Evolutionary conservation across 2,888 invertebrate genomes (phyloP).

Genomic region (Litoditis marina): DNA sequence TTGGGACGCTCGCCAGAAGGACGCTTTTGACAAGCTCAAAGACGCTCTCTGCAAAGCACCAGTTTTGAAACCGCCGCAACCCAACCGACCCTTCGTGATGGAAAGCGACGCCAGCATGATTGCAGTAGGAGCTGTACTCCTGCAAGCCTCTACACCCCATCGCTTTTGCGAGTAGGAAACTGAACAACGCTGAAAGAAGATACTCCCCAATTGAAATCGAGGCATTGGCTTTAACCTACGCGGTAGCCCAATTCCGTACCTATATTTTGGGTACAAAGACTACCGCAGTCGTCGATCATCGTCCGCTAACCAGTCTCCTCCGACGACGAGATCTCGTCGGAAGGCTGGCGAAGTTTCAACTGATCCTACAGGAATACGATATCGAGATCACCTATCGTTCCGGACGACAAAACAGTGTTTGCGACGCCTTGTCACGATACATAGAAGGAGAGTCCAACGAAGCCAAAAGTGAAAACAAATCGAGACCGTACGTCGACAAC

Average conservation of each 20-base stretch:
- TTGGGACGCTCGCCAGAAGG: slow-evolving; percentile 16
- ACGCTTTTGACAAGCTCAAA: slow-evolving; percentile 25
- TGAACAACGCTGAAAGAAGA: slow-evolving; percentile 15
- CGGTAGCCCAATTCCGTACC: slow-evolving; percentile 16
- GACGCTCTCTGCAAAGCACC: slow-evolving; percentile 16
- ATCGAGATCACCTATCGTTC: slow-evolving; percentile 30
- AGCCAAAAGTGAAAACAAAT: not conserved
- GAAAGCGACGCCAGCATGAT: slow-evolving; percentile 26
- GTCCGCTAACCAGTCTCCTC: slow-evolving; percentile 16
- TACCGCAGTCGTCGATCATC: slow-evolving; percentile 21
- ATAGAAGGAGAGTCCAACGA: slow-evolving; percentile 1
- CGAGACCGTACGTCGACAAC: too few species aligned
- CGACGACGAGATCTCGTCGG: slow-evolving; percentile 18
- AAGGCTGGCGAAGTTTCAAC: slow-evolving; percentile 21
- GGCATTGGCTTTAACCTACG: slow-evolving; percentile 21
- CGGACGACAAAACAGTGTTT: slow-evolving; percentile 28
- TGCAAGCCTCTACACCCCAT: slow-evolving; percentile 24
- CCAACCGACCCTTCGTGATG: slow-evolving; percentile 14
- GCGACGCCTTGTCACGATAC: slow-evolving; percentile 30
- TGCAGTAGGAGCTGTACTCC: slow-evolving; percentile 23
- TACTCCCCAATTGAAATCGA: slow-evolving; percentile 25
- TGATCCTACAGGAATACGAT: slow-evolving; percentile 16
- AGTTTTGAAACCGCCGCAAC: slow-evolving; percentile 14
- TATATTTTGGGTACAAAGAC: slow-evolving; percentile 21
- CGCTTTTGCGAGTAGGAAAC: slow-evolving; percentile 20